phyloP scores from a whole-genome alignment of 2,888 invertebrate genomes.

The Cantharis lateralis region DNA sequence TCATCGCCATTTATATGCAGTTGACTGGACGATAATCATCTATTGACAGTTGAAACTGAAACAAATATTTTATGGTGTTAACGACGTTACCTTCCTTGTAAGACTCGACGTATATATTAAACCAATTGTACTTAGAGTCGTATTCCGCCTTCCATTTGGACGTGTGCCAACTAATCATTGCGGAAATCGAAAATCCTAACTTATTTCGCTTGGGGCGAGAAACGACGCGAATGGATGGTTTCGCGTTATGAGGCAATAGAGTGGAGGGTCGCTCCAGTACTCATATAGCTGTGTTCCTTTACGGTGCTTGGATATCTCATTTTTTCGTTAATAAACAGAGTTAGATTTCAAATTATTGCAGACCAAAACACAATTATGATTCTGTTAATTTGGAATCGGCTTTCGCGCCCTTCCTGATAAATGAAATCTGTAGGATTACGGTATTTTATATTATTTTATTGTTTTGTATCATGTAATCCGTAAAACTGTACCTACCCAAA shows the following conservation, averaged over 20 bases:
- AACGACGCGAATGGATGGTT: conserved; percentile 45
- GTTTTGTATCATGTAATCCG: neutral
- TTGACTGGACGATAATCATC: neutral
- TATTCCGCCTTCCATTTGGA: conserved; percentile 43
- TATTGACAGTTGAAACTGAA: neutral
- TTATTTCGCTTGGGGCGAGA: conserved; percentile 46
- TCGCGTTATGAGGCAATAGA: conserved; percentile 42
- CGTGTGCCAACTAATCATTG: conserved; percentile 49
- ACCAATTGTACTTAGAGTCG: conserved; percentile 38
- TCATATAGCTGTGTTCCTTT: conserved; percentile 38
- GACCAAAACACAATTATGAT: conserved; percentile 25
- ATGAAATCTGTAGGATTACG: neutral
- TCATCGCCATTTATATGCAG: neutral
- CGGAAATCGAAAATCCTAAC: conserved; percentile 52
- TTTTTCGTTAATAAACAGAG: conserved; percentile 37
- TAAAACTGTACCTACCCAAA: neutral
- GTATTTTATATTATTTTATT: neutral
- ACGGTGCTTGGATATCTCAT: conserved; percentile 31
- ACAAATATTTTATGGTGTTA: neutral
- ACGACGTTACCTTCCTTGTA: conserved; percentile 16
- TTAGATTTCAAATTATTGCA: conserved; percentile 11
- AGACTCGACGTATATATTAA: conserved; percentile 28
- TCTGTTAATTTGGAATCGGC: conserved; percentile 22
- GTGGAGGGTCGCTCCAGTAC: conserved; percentile 39
- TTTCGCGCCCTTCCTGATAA: conserved; percentile 8